A percentile compares a stretch with the other conserved stretches of the same genome.
These are phyloP conservation scores for Pachyramphus minor DNA, from an alignment of 2,113 vertebrate genomes.

Conservation along the genomic window DNA sequence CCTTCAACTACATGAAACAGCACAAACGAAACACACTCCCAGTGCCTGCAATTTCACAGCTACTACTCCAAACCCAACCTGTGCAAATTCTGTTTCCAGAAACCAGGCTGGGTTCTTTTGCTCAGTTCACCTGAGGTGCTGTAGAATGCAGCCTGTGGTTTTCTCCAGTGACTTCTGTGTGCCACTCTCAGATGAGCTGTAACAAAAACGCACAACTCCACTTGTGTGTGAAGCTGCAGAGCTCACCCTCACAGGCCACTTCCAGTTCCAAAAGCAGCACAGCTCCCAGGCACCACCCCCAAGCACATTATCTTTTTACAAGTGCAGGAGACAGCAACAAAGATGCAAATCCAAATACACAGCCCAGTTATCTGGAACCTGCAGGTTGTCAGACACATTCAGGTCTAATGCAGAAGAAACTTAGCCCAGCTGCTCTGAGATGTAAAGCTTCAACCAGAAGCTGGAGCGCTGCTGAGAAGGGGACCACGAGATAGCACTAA, in stretches of 20 bases:
- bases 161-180: not conserved
- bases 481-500: not conserved
- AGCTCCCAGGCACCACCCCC: not conserved
- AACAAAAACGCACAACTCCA: not conserved
- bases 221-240: not conserved
- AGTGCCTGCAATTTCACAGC: not conserved
- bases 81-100: not conserved
- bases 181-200: not conserved
- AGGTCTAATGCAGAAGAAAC: not conserved
- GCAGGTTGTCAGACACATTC: accelerated
- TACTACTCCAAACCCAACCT: not conserved
- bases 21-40: not conserved
- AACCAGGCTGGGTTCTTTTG: not conserved
- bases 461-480: not conserved
- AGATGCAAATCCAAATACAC: not conserved
- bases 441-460: not conserved
- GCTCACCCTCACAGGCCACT: not conserved
- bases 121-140: not conserved
- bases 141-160: accelerated
- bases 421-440: not conserved
- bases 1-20: not conserved
- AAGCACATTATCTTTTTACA: not conserved
- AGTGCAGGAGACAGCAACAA: not conserved
- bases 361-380: not conserved
- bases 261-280: not conserved